Base-by-base conservation (phyloP, 2,888 invertebrate species). In the Prenolepis imparis region DNA sequence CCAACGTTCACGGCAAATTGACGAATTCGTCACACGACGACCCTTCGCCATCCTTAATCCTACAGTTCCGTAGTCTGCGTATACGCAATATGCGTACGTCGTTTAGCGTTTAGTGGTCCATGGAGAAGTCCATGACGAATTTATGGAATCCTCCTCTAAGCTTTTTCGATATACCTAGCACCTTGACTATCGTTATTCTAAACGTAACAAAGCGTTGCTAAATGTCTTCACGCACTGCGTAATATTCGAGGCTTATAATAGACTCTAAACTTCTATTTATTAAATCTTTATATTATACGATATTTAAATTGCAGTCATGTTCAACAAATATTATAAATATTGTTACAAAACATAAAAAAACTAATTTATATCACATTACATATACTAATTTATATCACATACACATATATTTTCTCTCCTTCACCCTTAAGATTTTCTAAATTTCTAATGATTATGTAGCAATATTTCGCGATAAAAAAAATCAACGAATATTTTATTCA, bases 41-140 rank as follows among this genome's bases (percentile, higher is more conserved):
- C 87, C 87, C 55, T 74, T 77, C n/a, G 67, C 48, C 48, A 41
- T 55, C 75, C 81, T 72, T 81, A 80, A 86, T 84, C 68, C n/a
- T 67, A 74, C 66, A 84, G 75, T 28, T 84, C 82, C 28, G 2
- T 8, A 24, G 39, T 48, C 18, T 39, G 36, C 52, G 39, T 70
- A 18, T 44, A 63, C 74, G 77, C 64, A 77, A 73, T 85, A 83
- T 66, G 24, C 74, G 61, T 61, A 36, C 61, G 74, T 70, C 80
- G 82, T 83, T 86, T 82, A 48, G 84, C 87, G 86, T 90, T 92
- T 90, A 90, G 89, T 83, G 86, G 81, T 81, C 18, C 81, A 82
- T 75, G 84, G 87, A 92, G 89, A 90, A 90, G 24, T 4, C 91
- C 93, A 89, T 91, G 75, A 78, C 93, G 89, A 94, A 94, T 93